phyloP scores from a whole-genome alignment of 2,797 vertebrate genomes.

The Darevskia nairensis region DNA sequence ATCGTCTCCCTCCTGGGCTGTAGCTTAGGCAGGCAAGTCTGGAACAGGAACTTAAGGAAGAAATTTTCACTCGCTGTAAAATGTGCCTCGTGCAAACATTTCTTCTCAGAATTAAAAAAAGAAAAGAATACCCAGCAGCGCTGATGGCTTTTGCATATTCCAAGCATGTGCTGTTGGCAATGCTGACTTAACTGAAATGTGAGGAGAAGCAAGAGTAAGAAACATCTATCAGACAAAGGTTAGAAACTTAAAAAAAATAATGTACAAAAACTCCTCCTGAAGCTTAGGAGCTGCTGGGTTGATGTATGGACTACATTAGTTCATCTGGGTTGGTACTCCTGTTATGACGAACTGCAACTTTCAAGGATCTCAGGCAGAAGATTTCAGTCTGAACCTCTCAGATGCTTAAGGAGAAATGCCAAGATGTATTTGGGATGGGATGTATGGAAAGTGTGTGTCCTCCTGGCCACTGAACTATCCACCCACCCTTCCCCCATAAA shows the following conservation, averaged over 20 bases:
- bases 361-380: not conserved
- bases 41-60: slow-evolving; percentile 25
- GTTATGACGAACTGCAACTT: not conserved
- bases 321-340: not conserved
- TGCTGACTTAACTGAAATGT: slow-evolving; percentile 13
- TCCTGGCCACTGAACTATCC: not conserved
- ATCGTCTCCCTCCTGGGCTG: slow-evolving; percentile 7
- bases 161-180: slow-evolving; percentile 35
- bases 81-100: slow-evolving; percentile 15
- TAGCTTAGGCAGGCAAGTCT: slow-evolving; percentile 20
- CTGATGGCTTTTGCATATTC: not conserved
- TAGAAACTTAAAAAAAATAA: not conserved
- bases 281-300: not conserved
- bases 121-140: not conserved
- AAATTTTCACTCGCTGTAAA: slow-evolving; percentile 29
- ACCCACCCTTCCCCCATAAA: not conserved
- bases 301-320: not conserved
- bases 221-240: slow-evolving; percentile 5
- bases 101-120: not conserved
- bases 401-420: not conserved
- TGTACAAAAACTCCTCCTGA: not conserved
- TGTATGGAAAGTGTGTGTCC: not conserved
- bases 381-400: not conserved
- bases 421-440: no score
- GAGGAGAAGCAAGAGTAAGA: not conserved